Conservation (phyloP, 2,113 vertebrate species). For the Galeopterus variegatus region DNA sequence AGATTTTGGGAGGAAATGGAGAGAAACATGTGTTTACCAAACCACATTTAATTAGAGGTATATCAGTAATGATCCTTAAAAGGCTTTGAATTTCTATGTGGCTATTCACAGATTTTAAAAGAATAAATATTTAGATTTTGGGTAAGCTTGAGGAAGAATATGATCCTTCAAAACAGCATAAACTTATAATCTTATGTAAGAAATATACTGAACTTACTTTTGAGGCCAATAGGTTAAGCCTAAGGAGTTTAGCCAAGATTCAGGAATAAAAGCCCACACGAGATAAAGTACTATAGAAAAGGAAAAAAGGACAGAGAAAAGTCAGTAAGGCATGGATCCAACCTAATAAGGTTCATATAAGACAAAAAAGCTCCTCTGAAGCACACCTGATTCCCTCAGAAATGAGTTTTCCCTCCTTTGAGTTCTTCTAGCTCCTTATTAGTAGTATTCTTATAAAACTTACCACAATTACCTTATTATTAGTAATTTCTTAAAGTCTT, state of each 20-base stretch:
- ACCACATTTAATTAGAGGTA: not conserved
- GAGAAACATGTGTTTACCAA: not conserved
- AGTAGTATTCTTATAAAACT: not conserved
- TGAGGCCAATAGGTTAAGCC: conserved; percentile 99
- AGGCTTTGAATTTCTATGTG: conserved; percentile 22
- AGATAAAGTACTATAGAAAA: conserved; percentile 93
- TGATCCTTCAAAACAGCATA: conserved; percentile 11
- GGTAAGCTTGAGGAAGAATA: conserved; percentile 6
- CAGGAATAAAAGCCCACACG: conserved; percentile 97
- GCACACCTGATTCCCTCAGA: not conserved
- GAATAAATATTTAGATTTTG: not conserved
- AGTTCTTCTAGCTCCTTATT: not conserved
- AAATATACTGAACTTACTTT: conserved; percentile 92
- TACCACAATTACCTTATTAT: not conserved
- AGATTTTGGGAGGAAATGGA: conserved; percentile 17
- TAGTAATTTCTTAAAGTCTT: not conserved
- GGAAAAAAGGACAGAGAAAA: not conserved
- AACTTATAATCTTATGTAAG: not conserved
- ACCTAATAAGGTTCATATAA: not conserved
- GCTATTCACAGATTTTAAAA: conserved; percentile 26
- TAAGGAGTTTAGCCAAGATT: conserved; percentile 95
- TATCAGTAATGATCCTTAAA: conserved; percentile 12
- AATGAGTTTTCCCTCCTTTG: not conserved
- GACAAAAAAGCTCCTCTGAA: not conserved
- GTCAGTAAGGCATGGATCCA: not conserved